Evolutionary conservation across 2,888 invertebrate genomes (phyloP), one percentile per base, ranked within the genome.

Genomic region (Folsomia candida): DNA sequence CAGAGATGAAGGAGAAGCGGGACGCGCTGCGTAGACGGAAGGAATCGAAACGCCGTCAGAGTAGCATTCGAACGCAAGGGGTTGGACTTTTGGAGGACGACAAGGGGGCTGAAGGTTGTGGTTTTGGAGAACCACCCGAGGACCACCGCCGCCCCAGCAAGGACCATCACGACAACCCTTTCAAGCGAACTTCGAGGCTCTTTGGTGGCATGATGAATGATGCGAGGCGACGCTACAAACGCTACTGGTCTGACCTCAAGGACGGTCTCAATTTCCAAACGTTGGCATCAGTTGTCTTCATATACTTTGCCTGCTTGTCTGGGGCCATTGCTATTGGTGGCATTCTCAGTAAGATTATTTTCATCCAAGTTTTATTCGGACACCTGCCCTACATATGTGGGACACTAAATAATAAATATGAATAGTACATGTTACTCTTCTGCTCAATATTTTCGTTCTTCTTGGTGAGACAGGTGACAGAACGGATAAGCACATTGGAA

Each of bases 311-410:
- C 25, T 84, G 84, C 72, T 82, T 87, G 9, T 85, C 86, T 4
- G 86, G 86, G 84, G 85, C 86, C 71, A 85, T 86, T 64, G 86
- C 86, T 2, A 86, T 86, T 79, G 86, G 86, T 18, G 86, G 86
- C 24, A 81, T 86, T 37, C 81, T 86, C 51, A 85, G 85, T 70
- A 83, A 82, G 83, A 65, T n/a, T 22, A 22, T 18, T 26, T 57
- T 54, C 26, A 57, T 51, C 22, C 2, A 24, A 18, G 9, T 51
- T 59, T 59, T 2, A 47, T 14, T 11, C 11, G 11, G 47, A 47
- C 14, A 47, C 47, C 47, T 47, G n/a, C 47, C 14, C 14, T 47
- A 11, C 47, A 47, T 11, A 11, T 47, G 11, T 47, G 11, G 14
- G 11, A 22, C 6, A 4, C 27, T 11, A 3, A 6, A 4, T 59